Evolutionary conservation across 2,797 vertebrate genomes (phyloP), one percentile per base, ranked within the genome.

Genomic region (Platyrinchus mystaceus): DNA sequence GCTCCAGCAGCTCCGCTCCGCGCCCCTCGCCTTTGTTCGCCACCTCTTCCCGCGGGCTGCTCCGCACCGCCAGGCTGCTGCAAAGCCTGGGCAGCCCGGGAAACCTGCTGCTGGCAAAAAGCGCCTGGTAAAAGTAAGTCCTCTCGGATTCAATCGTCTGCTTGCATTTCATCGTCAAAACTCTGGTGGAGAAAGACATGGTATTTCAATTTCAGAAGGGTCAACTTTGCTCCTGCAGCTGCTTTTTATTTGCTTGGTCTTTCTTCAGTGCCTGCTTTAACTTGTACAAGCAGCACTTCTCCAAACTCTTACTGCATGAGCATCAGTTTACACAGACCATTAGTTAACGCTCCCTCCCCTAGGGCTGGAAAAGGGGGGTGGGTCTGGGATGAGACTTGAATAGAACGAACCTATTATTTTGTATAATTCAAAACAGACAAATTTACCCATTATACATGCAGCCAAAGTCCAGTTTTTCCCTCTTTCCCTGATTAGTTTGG

Each of bases 161-260:
- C 60, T 70, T 98, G 95, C 87, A 84, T 28, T 87, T 95, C 28
- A 87, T 47, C 18, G 69, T 67, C 36, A 97, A 59, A 20, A 98
- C 88, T 34, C 96, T 93, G 41, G 88, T 97, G 89, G 98, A 78
- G 64, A 98, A 83, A 81, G 98, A 97, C 98, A 99, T 99, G 23
- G 23, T 8, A 92, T 66, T 22, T 75, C 12, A 69, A 66, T n/a
- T 70, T 76, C 62, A 17, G 76, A 37, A 79, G 43, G 50, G 77
- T 92, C 79, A 59, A 52, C 74, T 95, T 89, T 52, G 67, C 80
- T 76, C 70, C 69, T 27, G 88, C 66, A 53, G 77, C 89, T 88
- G 94, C 78, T 60, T 84, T 89, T 89, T 95, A 81, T 74, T 84
- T 52, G 70, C 73, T 76, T 56, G 87, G 23, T 59, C 70, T 71